Base-by-base conservation (phyloP, 2,113 vertebrate genomes). In the Athene cunicularia region DNA sequence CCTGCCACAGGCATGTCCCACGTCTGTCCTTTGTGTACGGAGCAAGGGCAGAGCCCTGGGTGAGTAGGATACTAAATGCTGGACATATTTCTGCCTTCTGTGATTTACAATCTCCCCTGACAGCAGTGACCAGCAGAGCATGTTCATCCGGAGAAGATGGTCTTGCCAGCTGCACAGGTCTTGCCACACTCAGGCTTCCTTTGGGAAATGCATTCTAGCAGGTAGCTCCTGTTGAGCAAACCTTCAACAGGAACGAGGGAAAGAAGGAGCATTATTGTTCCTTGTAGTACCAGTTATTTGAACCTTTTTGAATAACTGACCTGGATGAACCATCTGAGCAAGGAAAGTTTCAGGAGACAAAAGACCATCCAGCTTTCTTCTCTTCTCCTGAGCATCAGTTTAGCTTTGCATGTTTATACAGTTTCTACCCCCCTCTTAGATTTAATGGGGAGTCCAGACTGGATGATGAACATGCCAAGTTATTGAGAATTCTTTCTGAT, bases 1-100 rank as follows among this genome's bases (percentile, higher is more conserved):
- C 32, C 52, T 53, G 49, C 59, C 18, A 2, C 4, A 32, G 88
- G 11, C 35, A 5, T 3, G 21, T n/a, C 39, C 28, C 45, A 1
- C 0, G 0, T 6, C 49, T 26, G 19, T 13, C 24, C 35, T 76
- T n/a, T 11, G 62, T 3, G 0, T 35, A 11, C 8, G 23, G 28
- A 62, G 52, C 14, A 43, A 16, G 49, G 56, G 30, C 66, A 85
- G 64, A 75, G 30, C 28, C 23, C 14, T 24, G 68, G 8, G 2
- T 5, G 14, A 22, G 18, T 24, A 68, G 3, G 11, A 6, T 55
- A 0, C 43, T 32, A 28, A 64, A 21, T 37, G 41, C 43, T 72
- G 90, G 64, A 33, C 52, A 3, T 53, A 0, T 6, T 63, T n/a
- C 7, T 93, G 76, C 47, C 21, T 30, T 49, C 28, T 30, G n/a